These are phyloP conservation scores for Anolis sagrei DNA, from an alignment of 2,113 vertebrate species.

Conservation along the genomic window DNA sequence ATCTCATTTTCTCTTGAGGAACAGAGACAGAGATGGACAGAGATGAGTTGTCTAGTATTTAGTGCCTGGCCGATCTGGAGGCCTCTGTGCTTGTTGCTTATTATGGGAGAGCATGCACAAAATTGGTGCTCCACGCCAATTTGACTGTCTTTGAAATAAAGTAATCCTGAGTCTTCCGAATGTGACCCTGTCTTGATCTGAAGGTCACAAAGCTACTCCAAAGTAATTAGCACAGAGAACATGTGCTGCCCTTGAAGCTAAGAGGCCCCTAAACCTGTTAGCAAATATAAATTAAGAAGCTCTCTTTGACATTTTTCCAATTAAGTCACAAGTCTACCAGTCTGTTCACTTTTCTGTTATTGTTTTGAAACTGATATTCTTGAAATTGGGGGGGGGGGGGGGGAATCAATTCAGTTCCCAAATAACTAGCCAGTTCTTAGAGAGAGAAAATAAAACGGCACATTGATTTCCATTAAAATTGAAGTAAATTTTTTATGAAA, in stretches of 20 bases:
- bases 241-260: background rate
- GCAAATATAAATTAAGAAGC: constrained; percentile 50
- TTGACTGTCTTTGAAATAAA: constrained; percentile 39
- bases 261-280: constrained; percentile 10
- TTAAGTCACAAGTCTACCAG: constrained; percentile 12
- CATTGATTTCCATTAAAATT: constrained; percentile 30
- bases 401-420: constrained; percentile 30
- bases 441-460: background rate
- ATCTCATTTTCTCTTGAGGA: background rate
- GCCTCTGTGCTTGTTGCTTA: background rate
- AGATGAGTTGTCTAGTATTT: too few species aligned
- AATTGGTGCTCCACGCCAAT: background rate
- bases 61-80: background rate
- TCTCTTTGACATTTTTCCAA: constrained; percentile 21
- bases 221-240: background rate
- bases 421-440: constrained; percentile 18
- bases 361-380: background rate
- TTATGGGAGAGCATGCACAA: background rate
- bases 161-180: background rate
- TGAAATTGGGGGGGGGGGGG: background rate
- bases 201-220: background rate
- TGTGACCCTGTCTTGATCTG: background rate
- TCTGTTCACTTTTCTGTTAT: constrained; percentile 1
- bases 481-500: constrained; percentile 20
- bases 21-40: too few species aligned